Base-by-base conservation (phyloP, 2,888 invertebrate genomes). In the Amphipyra berbera region DNA sequence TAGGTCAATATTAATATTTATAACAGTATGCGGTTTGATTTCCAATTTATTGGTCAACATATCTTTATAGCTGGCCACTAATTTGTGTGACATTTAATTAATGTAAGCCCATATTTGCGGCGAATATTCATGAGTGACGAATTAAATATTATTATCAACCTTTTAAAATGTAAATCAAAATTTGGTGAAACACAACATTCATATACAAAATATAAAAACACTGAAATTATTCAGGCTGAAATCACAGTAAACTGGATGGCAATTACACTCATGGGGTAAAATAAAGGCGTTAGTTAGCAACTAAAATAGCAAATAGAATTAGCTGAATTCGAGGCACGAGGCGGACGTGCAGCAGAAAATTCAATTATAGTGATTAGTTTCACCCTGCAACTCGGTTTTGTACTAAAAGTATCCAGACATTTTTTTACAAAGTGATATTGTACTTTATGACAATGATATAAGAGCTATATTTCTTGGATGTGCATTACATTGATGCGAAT, bases 321-420 rank as follows among this genome's bases (percentile, higher is more conserved):
- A 91, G 83, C 81, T 85, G 85, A 90, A 92, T 91, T 91, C 90
- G 78, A 86, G 81, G 85, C 91, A 91, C 90, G 90, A 69, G 84
- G 79, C 82, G 84, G 84, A 85, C 84, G 82, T 87, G 88, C 87
- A 82, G 86, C 88, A 88, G 88, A 87, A 89, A 92, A 93, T 93
- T 88, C 90, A 91, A 92, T 92, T 90, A 89, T 80, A 84, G 86
- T 90, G 89, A 92, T 93, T 92, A 93, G 90, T 90, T 90, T 88
- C 87, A 85, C 88, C 90, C 86, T 88, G 90, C 88, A 88, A 89
- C 84, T 85, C 74, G 82, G 84, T 86, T 85, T 85, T 84, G 84
- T 84, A 82, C 79, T 83, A 75, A 86, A 89, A 86, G 82, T 86
- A 85, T 86, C 82, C 64, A 65, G 52, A 46, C 47, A 45, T 59